A percentile compares a stretch with the other conserved stretches of the same genome.
These are phyloP conservation scores for Echinometra lucunter DNA, from an alignment of 53 echinoderm and acorn worm genomes.

Conservation along the genomic window DNA sequence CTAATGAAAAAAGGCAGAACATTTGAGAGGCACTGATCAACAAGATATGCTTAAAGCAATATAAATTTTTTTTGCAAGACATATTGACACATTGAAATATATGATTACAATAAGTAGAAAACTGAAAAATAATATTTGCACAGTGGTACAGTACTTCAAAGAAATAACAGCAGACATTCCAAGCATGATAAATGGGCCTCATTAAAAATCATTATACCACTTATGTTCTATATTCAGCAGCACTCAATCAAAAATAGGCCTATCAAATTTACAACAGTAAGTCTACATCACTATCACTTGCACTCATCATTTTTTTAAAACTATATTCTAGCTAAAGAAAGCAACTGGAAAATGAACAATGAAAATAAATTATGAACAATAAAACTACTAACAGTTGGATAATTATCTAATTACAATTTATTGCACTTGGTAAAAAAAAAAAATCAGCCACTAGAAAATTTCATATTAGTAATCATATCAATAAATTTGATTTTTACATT, in stretches of 20 bases:
- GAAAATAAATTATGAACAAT: background rate
- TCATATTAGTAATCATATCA: too few relatives aligned
- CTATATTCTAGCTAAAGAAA: background rate
- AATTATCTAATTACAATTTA: background rate
- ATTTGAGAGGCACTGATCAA: background rate
- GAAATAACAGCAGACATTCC: slow-evolving; percentile 6
- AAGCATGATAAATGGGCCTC: background rate
- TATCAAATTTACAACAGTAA: background rate
- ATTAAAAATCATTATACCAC: background rate
- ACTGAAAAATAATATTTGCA: background rate
- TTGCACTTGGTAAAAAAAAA: slow-evolving; percentile 23
- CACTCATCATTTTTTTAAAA: background rate
- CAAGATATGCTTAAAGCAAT: background rate
- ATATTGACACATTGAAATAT: background rate
- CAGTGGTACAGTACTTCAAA: background rate
- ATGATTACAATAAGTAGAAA: background rate
- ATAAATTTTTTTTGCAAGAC: background rate
- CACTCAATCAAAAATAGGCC: background rate
- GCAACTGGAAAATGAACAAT: background rate
- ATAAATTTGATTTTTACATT: too few relatives aligned
- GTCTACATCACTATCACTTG: background rate
- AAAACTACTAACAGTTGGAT: background rate
- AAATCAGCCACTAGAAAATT: background rate
- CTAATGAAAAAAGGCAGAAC: background rate
- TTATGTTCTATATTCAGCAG: background rate